These are phyloP conservation scores for Meta bourneti DNA, from an alignment of 2,888 invertebrate species.

Conservation along the genomic window DNA sequence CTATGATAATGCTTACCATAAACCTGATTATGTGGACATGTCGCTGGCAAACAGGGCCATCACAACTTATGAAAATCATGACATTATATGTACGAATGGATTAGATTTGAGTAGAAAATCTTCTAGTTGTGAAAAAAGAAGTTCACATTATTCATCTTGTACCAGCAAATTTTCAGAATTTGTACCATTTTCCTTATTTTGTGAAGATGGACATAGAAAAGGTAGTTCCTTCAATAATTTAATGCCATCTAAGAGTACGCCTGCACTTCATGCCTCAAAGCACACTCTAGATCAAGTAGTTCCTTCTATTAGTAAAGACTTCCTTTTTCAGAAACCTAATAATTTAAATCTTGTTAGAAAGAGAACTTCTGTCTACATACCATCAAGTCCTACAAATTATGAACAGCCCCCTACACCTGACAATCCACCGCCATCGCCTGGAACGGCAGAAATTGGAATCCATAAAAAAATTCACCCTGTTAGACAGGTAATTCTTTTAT, in stretches of 20 bases:
- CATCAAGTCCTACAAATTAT: slow-evolving; percentile 93
- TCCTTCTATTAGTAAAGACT: slow-evolving; percentile 66
- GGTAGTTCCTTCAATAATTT: slow-evolving; percentile 70
- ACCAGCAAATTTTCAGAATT: slow-evolving; percentile 62
- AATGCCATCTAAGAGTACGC: slow-evolving; percentile 75
- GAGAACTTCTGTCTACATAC: slow-evolving; percentile 81
- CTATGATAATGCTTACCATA: slow-evolving; percentile 41
- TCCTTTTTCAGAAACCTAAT: slow-evolving; percentile 74
- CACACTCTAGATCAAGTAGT: slow-evolving; percentile 75
- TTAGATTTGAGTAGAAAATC: slow-evolving; percentile 27
- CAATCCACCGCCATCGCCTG: slow-evolving; percentile 94
- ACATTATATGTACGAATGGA: slow-evolving; percentile 75
- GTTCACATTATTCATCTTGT: slow-evolving; percentile 22
- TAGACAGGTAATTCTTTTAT: slow-evolving; percentile 86
- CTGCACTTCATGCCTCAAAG: slow-evolving; percentile 74
- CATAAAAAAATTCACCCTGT: slow-evolving; percentile 93
- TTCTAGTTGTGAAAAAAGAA: slow-evolving; percentile 10
- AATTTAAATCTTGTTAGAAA: slow-evolving; percentile 71
- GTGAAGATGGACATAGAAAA: slow-evolving; percentile 68
- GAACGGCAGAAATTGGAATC: slow-evolving; percentile 93
- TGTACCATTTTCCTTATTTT: slow-evolving; percentile 60
- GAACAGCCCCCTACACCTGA: slow-evolving; percentile 96
- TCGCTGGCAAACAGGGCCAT: slow-evolving; percentile 73
- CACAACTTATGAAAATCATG: slow-evolving; percentile 77
- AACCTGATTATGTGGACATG: slow-evolving; percentile 78